phyloP scores from a whole-genome alignment of 1,140 invertebrate species.

The Ceratina calcarata region DNA sequence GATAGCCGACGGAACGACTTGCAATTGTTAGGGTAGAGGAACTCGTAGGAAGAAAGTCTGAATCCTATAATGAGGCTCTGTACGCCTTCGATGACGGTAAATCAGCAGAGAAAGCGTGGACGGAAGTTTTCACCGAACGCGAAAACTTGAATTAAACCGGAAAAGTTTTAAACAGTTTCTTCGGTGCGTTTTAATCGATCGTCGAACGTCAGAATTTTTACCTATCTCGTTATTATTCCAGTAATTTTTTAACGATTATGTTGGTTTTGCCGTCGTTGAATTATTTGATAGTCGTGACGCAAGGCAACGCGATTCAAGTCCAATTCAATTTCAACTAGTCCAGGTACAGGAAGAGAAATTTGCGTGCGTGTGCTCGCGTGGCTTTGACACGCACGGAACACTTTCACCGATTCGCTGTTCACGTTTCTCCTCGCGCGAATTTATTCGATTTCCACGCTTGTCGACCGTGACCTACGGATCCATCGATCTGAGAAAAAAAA shows the following conservation, averaged over 20 bases:
- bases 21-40: not conserved
- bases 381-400: slow-evolving; percentile 44
- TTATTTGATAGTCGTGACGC: too few species aligned
- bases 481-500: not conserved
- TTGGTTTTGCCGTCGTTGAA: too few species aligned
- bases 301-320: not conserved
- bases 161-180: slow-evolving; percentile 1
- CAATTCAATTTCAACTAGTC: not conserved
- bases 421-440: slow-evolving; percentile 66
- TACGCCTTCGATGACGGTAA: slow-evolving; percentile 27
- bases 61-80: not conserved
- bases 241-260: too few species aligned
- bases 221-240: not conserved
- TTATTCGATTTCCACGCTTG: slow-evolving; percentile 64
- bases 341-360: slow-evolving; percentile 46
- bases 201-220: too few species aligned
- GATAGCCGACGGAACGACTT: not conserved
- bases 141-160: slow-evolving; percentile 1
- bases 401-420: slow-evolving; percentile 70
- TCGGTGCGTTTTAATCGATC: not conserved
- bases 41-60: slow-evolving; percentile 27
- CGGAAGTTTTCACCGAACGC: slow-evolving; percentile 33
- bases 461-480: slow-evolving; percentile 62
- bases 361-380: slow-evolving; percentile 3
- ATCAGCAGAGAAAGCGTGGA: slow-evolving; percentile 36